Conservation (phyloP, 2,797 vertebrate genomes). For the Fistularia commersonii region DNA sequence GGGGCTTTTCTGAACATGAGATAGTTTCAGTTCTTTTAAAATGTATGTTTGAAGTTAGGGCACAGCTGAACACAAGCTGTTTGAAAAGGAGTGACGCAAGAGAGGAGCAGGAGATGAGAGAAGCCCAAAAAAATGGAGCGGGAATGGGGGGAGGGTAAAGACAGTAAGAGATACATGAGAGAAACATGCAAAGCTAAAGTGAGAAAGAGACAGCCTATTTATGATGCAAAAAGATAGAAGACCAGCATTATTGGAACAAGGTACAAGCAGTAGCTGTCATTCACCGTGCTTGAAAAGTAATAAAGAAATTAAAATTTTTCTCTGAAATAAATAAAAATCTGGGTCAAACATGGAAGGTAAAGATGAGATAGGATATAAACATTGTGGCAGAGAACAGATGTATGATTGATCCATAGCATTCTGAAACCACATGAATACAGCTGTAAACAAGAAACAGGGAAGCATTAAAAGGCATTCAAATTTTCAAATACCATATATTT, state of each 20-base stretch:
- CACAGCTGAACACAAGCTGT: slow-evolving; percentile 63
- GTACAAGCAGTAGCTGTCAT: too few species aligned
- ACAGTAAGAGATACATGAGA: slow-evolving; percentile 30
- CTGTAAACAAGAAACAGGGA: slow-evolving; percentile 3
- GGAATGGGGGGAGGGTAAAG: slow-evolving; percentile 21
- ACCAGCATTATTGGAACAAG: too few species aligned
- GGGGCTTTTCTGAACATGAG: slow-evolving; percentile 67
- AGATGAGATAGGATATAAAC: not conserved
- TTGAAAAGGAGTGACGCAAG: slow-evolving; percentile 71
- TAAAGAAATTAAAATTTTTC: too few species aligned
- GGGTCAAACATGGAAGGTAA: too few species aligned
- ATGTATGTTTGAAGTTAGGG: slow-evolving; percentile 74
- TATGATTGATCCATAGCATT: not conserved
- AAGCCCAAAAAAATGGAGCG: slow-evolving; percentile 32
- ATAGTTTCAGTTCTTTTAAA: slow-evolving; percentile 71
- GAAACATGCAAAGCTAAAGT: slow-evolving; percentile 2
- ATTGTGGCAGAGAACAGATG: not conserved
- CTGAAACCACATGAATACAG: not conserved
- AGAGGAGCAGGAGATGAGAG: slow-evolving; percentile 60
- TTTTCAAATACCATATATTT: too few species aligned
- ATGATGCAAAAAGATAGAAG: too few species aligned
- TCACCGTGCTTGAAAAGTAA: too few species aligned
- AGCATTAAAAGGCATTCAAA: slow-evolving; percentile 4
- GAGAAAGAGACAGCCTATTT: too few species aligned
- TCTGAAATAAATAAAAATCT: too few species aligned